These are phyloP conservation scores for Virgularia gustaviana DNA, from an alignment of 92 coral and sea anemone genomes.

Conservation along the genomic window DNA sequence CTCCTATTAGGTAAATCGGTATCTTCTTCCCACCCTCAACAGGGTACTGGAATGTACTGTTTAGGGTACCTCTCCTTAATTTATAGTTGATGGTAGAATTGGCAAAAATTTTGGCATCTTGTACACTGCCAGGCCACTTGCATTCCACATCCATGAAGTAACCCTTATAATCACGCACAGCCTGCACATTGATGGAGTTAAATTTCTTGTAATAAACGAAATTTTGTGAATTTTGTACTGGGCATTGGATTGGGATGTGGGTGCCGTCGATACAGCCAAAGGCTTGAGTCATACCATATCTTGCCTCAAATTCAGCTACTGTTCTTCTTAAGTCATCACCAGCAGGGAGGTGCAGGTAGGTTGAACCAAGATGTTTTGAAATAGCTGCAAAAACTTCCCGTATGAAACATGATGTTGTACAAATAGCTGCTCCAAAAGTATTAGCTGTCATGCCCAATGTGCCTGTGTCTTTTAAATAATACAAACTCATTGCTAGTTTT, in stretches of 20 bases:
- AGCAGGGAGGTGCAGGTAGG: too few relatives aligned
- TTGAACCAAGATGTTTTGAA: too few relatives aligned
- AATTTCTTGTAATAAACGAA: constrained; percentile 45
- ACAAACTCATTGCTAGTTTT: neutral
- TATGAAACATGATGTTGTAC: neutral
- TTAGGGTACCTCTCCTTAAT: constrained; percentile 15
- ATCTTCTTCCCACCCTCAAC: neutral
- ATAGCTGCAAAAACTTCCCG: too few relatives aligned
- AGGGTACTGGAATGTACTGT: constrained; percentile 16
- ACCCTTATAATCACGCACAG: constrained; percentile 35
- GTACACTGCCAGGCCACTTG: constrained; percentile 35
- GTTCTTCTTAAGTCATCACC: constrained; percentile 36
- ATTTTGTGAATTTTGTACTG: constrained; percentile 53
- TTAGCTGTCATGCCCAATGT: neutral
- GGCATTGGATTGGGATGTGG: constrained; percentile 46
- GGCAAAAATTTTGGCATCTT: constrained; percentile 36
- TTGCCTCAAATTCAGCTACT: constrained; percentile 52
- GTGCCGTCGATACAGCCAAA: constrained; percentile 58
- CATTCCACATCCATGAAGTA: too few relatives aligned
- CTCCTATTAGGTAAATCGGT: constrained; percentile 35
- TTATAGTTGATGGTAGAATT: constrained; percentile 32
- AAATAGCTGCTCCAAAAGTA: neutral
- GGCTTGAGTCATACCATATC: constrained; percentile 54
- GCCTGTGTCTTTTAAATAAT: too few relatives aligned
- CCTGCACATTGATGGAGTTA: constrained; percentile 13